A percentile compares a stretch with the other conserved stretches of the same genome.
These are phyloP conservation scores for Eupithecia subfuscata DNA, from an alignment of 2,888 invertebrate species.

Conservation along the genomic window DNA sequence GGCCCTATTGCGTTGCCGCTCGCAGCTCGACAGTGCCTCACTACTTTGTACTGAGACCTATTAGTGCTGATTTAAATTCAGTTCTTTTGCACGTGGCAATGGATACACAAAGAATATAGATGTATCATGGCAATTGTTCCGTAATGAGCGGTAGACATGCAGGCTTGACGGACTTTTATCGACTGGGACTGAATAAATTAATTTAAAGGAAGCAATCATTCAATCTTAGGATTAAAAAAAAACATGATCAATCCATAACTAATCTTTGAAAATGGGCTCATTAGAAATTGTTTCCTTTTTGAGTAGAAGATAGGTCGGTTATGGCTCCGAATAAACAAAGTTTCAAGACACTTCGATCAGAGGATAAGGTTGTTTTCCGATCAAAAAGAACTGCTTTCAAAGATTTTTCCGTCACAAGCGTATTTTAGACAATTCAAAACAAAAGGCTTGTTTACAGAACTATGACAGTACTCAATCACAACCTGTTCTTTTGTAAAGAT, in stretches of 20 bases:
- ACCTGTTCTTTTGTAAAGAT: neutral
- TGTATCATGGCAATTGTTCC: conserved; percentile 22
- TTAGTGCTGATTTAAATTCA: conserved; percentile 32
- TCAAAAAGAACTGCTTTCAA: neutral
- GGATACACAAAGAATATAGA: neutral
- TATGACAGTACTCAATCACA: neutral
- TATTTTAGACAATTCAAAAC: neutral
- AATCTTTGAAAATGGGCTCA: neutral
- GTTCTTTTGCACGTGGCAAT: conserved; percentile 28
- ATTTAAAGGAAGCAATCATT: neutral
- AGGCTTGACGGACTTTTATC: neutral
- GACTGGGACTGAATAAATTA: neutral
- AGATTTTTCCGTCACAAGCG: neutral
- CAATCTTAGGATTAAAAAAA: neutral
- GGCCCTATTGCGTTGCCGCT: conserved; percentile 36
- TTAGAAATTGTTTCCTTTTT: neutral
- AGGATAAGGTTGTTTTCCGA: neutral
- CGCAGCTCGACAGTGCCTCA: conserved; percentile 12
- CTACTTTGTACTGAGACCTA: conserved; percentile 25
- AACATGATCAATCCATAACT: neutral
- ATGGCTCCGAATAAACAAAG: neutral
- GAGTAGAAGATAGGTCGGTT: neutral
- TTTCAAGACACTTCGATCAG: neutral
- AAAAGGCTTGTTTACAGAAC: neutral
- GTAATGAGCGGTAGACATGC: conserved; percentile 27